Evolutionary conservation across 2,113 vertebrate species (phyloP), one percentile per base, ranked within the genome.

Genomic region (Lamprotornis superbus): DNA sequence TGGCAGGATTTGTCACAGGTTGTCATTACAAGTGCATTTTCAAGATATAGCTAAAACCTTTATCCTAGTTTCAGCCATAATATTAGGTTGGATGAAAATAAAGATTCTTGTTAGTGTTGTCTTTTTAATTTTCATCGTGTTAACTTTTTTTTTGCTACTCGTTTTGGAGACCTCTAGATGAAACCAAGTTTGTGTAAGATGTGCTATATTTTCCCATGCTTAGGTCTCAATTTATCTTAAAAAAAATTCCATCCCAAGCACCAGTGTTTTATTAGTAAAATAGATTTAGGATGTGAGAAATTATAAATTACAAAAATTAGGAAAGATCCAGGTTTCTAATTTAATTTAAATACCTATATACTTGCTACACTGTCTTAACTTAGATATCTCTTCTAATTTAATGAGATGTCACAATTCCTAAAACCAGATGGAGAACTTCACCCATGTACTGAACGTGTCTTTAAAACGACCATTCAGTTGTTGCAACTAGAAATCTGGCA

Each of bases 161-260:
- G 56, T 57, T 93, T 79, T 68, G 17, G 31, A 93, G 49, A 42
- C 15, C 35, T 37, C 9, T 37, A 25, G 8, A 35, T 67, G 46
- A 82, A 91, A 57, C 1, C 1, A 52, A 53, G 3, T 52, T 71
- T 60, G 3, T 22, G 9, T 37, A 40, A 71, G 3, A 47, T 17
- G 5, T 37, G 12, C 7, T 75, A 4, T 46, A 46, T 71, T 70
- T 93, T 90, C 10, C 25, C 2, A 12, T 11, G 6, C 3, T 42
- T 33, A 59, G 31, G 10, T 10, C 7, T 3, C 9, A 64, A 8
- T 33, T 73, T 42, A 69, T 55, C 1, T 20, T 14, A 23, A 4
- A 7, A 14, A 65, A 35, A 11, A 6, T 1, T 33, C 4, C 7
- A 6, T 8, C 5, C 1, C 11, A n/a, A 39, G 15, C 11, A 53